phyloP scores from a whole-genome alignment of 2,888 invertebrate genomes.

The Diaperis boleti region DNA sequence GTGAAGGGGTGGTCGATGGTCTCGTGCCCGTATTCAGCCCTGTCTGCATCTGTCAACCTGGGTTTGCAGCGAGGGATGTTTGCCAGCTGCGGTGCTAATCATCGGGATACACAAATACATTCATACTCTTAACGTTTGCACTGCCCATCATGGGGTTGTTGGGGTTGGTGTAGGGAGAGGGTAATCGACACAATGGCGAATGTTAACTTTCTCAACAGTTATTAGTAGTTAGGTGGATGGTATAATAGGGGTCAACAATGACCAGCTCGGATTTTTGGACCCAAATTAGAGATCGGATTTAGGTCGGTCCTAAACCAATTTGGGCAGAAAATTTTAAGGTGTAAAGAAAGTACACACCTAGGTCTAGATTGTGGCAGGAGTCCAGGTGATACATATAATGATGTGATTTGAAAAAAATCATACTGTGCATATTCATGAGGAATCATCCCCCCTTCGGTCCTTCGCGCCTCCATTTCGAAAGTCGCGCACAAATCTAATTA shows the following conservation, averaged over 20 bases:
- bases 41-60: conserved; percentile 53
- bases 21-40: conserved; percentile 44
- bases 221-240: not conserved
- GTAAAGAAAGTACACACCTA: too few species aligned
- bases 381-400: too few species aligned
- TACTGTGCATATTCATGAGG: not conserved
- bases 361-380: too few species aligned
- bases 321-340: too few species aligned
- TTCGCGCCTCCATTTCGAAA: not conserved
- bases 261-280: too few species aligned
- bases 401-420: not conserved
- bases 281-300: too few species aligned
- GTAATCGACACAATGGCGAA: not conserved
- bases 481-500: conserved; percentile 9
- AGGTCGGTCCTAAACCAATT: too few species aligned
- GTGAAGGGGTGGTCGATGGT: conserved; percentile 18
- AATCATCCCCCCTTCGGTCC: not conserved
- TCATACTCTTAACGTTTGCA: conserved; percentile 31
- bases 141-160: conserved; percentile 23
- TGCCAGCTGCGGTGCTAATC: conserved; percentile 57
- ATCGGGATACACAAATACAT: conserved; percentile 50
- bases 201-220: not conserved
- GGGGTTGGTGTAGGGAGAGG: not conserved
- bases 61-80: conserved; percentile 48
- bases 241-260: too few species aligned